A percentile compares a stretch with the other conserved stretches of the same genome.
phyloP scores from a whole-genome alignment of 2,797 vertebrate species.

The Phylloscopus collybita region DNA sequence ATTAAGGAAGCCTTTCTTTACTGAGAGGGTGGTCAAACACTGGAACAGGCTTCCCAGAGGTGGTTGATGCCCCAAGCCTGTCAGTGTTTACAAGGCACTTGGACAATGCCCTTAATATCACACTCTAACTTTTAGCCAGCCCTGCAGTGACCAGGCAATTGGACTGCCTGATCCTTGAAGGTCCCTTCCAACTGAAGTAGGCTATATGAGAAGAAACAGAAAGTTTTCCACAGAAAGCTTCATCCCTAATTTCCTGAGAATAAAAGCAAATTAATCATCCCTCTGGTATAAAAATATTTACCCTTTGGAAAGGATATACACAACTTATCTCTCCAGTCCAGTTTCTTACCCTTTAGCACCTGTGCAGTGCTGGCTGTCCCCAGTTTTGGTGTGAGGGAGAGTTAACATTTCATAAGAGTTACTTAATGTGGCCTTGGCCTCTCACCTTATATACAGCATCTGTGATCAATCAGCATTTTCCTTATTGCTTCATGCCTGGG shows the following conservation, averaged over 20 bases:
- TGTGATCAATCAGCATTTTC: constrained; percentile 59
- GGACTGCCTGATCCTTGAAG: neutral
- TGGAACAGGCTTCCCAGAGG: neutral
- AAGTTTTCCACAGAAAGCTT: neutral
- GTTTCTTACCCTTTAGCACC: neutral
- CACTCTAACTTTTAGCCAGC: neutral
- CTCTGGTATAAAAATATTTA: neutral
- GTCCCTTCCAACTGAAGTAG: neutral
- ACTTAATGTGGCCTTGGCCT: constrained; percentile 67
- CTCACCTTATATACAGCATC: constrained; percentile 38
- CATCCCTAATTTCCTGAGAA: neutral
- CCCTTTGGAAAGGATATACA: neutral
- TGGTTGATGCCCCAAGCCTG: neutral
- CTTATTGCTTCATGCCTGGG: constrained; percentile 56
- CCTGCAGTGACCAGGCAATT: neutral
- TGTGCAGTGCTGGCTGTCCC: neutral
- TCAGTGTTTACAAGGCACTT: neutral
- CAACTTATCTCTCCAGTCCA: neutral
- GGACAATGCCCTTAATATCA: neutral
- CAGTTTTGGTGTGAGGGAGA: neutral
- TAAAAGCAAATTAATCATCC: neutral
- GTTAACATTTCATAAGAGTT: constrained; percentile 1
- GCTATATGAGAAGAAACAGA: neutral
- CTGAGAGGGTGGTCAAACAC: neutral
- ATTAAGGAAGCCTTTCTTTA: neutral